Base-by-base conservation (phyloP, 30 jellyfish, hydroid and myxozoan species). In the Aurelia sp. region DNA sequence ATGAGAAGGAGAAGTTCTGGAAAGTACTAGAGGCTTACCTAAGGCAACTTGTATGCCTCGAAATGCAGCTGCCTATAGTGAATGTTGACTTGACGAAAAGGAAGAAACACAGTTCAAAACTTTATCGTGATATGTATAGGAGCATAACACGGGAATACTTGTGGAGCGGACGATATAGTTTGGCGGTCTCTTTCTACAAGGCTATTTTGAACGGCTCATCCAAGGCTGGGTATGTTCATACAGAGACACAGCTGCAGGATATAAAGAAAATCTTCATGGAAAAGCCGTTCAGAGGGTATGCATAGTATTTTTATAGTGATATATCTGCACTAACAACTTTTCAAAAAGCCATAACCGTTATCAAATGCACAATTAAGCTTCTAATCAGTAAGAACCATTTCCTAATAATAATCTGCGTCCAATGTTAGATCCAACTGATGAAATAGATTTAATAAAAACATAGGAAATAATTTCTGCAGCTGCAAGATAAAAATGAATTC, bases 1-100 rank as follows among this genome's bases (percentile, higher is more conserved):
- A 62, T 33, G 87, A 76, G 76, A 76, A 76, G 76, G 87, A 76
- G 87, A 12, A 30, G 66, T 76, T 76, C 50, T 76, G 87, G 87
- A 60, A 76, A 17, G 51, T 76, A 58, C 40, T 76, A 15, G 87
- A 76, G 30, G 76, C 40, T 8, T 76, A 76, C 66, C 2, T 76
- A 23, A 33, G 60, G 52, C 66, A 35, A 20, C 76, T 76, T 7
- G 23, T 76, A n/a, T 47, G 27, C 62, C 57, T 55, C 6, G 66
- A 76, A 11, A 27, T 31, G 50, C 87, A 76, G 3, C 66, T 76
- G 65, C 76, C 76, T 16, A 4, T 11, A 9, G 18, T 16, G 37
- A 17, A 66, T 22, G 12, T 76, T 10, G 76, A 58, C 51, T 11
- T 10, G 16, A 22, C 30, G 74, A 57, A 9, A 51, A 60, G n/a